Conservation (phyloP, 2,797 vertebrate species). For the Steatocranus sp. region DNA sequence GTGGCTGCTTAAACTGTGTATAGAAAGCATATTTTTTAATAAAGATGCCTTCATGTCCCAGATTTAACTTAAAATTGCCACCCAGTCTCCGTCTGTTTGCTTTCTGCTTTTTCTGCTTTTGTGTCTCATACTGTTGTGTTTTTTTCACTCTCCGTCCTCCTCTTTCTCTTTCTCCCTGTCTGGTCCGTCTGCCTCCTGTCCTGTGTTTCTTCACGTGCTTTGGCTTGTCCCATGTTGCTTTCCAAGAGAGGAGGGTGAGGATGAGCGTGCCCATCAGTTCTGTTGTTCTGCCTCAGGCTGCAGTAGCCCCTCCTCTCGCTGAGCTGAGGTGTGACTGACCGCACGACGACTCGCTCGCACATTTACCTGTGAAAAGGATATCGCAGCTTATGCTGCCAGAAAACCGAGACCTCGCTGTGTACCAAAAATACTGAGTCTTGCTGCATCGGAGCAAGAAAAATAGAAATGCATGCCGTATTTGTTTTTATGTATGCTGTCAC, state of each 20-base stretch:
- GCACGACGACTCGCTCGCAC: conserved; percentile 7
- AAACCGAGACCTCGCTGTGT: conserved; percentile 40
- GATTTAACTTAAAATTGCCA: background rate
- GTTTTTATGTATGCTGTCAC: background rate
- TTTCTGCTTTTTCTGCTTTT: conserved; percentile 5
- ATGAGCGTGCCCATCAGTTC: conserved; percentile 86
- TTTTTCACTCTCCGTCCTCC: conserved; percentile 18
- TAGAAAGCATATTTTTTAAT: background rate
- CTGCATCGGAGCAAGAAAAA: background rate
- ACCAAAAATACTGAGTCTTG: background rate
- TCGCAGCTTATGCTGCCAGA: conserved; percentile 30
- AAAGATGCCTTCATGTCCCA: background rate
- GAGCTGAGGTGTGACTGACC: conserved; percentile 59
- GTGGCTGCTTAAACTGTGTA: background rate
- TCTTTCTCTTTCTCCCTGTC: conserved; percentile 11
- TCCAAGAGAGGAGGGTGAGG: conserved; percentile 78
- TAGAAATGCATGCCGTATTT: conserved; percentile 30
- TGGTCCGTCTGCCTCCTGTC: background rate
- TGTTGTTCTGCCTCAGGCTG: conserved; percentile 89
- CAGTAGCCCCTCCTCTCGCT: conserved; percentile 89
- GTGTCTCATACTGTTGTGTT: conserved; percentile 30
- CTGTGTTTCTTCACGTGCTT: conserved; percentile 15
- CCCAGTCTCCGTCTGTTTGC: background rate
- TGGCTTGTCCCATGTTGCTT: conserved; percentile 53
- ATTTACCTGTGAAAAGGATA: conserved; percentile 42